phyloP scores from a whole-genome alignment of 2,113 vertebrate genomes.

The Salvator merianae region DNA sequence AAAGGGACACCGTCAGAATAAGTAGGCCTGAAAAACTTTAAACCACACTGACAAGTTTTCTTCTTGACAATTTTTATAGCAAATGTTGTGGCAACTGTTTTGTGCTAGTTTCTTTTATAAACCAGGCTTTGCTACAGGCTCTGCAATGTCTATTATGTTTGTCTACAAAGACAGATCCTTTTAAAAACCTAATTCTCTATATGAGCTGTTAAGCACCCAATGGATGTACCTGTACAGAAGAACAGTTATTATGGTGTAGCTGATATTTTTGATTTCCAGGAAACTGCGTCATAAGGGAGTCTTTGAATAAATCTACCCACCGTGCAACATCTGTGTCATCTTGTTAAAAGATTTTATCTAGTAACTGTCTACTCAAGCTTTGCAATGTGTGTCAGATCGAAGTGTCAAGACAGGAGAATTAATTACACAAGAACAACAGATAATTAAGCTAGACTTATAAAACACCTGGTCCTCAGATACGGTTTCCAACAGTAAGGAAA shows the following conservation, averaged over 20 bases:
- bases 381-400: slow-evolving; percentile 11
- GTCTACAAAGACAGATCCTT: slow-evolving; percentile 58
- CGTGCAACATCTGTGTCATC: slow-evolving; percentile 13
- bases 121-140: slow-evolving; percentile 64
- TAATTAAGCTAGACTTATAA: not conserved
- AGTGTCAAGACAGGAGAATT: rapidly evolving
- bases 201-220: slow-evolving; percentile 51
- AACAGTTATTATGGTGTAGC: not conserved
- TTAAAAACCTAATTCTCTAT: slow-evolving; percentile 51
- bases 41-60: slow-evolving; percentile 65
- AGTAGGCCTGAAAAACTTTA: slow-evolving; percentile 67
- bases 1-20: slow-evolving; percentile 66
- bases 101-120: slow-evolving; percentile 49
- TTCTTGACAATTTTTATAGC: slow-evolving; percentile 59
- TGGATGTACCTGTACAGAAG: slow-evolving; percentile 13
- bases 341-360: slow-evolving; percentile 21
- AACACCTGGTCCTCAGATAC: not conserved
- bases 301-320: slow-evolving; percentile 6
- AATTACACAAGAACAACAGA: not conserved
- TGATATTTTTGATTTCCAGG: not conserved
- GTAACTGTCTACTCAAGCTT: not conserved
- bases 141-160: slow-evolving; percentile 31
- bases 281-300: not conserved
- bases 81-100: slow-evolving; percentile 60
- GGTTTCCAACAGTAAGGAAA: not conserved